phyloP scores from a whole-genome alignment of 2,888 invertebrate genomes.

The Hirtodrosophila cameraria region DNA sequence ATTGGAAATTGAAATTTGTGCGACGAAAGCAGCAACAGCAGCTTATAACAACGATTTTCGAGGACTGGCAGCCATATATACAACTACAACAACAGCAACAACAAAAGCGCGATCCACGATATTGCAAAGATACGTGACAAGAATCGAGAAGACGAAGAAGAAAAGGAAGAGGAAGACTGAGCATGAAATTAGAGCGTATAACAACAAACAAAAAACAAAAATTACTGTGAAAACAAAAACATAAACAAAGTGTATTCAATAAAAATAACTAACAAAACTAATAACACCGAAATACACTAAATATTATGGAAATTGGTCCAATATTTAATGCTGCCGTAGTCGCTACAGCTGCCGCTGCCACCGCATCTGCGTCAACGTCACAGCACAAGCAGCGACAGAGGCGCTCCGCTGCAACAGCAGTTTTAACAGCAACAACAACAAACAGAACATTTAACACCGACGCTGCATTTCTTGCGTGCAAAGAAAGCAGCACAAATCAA shows the following conservation, averaged over 20 bases:
- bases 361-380: slow-evolving; percentile 49
- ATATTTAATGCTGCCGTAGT: slow-evolving; percentile 63
- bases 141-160: slow-evolving; percentile 42
- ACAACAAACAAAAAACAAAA: slow-evolving; percentile 38
- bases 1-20: slow-evolving; percentile 73
- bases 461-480: slow-evolving; percentile 10
- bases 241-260: slow-evolving; percentile 53
- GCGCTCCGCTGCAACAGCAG: slow-evolving; percentile 31
- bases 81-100: slow-evolving; percentile 42
- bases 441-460: slow-evolving; percentile 13
- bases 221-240: slow-evolving; percentile 24
- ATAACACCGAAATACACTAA: slow-evolving; percentile 32
- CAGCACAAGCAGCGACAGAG: slow-evolving; percentile 36
- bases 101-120: slow-evolving; percentile 47
- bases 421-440: slow-evolving; percentile 21
- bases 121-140: slow-evolving; percentile 73
- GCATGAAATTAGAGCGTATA: slow-evolving; percentile 58
- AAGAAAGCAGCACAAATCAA: slow-evolving; percentile 40
- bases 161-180: slow-evolving; percentile 61
- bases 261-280: slow-evolving; percentile 42
- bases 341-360: slow-evolving; percentile 57
- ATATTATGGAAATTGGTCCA: slow-evolving; percentile 74
- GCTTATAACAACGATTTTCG: slow-evolving; percentile 44
- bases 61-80: slow-evolving; percentile 73
- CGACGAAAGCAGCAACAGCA: slow-evolving; percentile 56